Base-by-base conservation (phyloP, 2,797 vertebrate genomes). In the Coreius guichenoti region DNA sequence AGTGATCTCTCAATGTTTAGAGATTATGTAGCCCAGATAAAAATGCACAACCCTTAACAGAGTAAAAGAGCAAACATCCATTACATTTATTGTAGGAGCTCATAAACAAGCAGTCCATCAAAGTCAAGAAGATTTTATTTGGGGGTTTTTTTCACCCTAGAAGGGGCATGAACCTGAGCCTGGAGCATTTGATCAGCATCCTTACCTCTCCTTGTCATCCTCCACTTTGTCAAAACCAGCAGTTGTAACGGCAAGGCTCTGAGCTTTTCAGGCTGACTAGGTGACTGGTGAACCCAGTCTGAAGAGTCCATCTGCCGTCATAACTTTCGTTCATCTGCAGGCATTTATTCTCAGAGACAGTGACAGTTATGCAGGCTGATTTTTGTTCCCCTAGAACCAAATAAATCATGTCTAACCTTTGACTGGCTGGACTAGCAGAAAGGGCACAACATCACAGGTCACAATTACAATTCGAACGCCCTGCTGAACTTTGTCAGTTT, bases 141-240 rank as follows among this genome's bases (percentile, higher is more conserved):
- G n/a, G n/a, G n/a, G n/a, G n/a, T 45, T 58, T 51, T 16, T 29
- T 17, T 14, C 47, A 63, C 33, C 47, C 78, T 82, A 17, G 12
- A 23, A 85, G 54, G 70, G 81, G 61, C 63, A 72, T 70, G 63
- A 76, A 70, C 56, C 31, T 36, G 67, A 51, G 26, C 74, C 63
- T 31, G 65, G 36, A 69, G 83, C 65, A 70, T 70, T 79, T 84
- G 83, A 88, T 89, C 83, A 88, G 84, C 63, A 72, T 77, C 73
- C 51, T 80, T 85, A 81, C 74, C 67, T 63, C 80, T 85, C 63
- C 79, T 80, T 83, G 23, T 87, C 83, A 89, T 88, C 73, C 67
- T 81, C 85, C 69, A 87, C 84, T 89, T 90, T 90, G 86, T 89
- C 89, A 88, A 88, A 89, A 81, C 74, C 75, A 90, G 61, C 79